These are phyloP conservation scores for Pseudomugil gertrudae DNA, from an alignment of 2,797 vertebrate genomes.

Conservation along the genomic window DNA sequence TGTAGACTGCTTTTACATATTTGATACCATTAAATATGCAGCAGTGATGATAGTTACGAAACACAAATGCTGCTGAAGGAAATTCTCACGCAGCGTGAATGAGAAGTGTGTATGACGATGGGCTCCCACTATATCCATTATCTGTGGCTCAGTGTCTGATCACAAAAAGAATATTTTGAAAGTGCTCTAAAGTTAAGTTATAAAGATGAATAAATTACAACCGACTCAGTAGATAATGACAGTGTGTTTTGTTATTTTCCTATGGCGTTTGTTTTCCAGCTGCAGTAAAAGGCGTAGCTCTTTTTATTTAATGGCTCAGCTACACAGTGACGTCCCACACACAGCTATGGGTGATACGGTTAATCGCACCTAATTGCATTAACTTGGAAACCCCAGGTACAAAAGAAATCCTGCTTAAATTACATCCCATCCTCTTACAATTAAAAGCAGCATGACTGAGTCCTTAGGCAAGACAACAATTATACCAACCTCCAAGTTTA, in stretches of 20 bases:
- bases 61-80: neutral
- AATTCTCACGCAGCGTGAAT: neutral
- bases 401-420: slow-evolving; percentile 47
- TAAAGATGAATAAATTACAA: no score
- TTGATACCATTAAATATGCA: slow-evolving; percentile 4
- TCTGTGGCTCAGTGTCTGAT: neutral
- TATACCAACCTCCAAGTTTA: slow-evolving; percentile 21
- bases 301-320: slow-evolving; percentile 3
- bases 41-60: neutral
- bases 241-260: neutral
- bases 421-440: slow-evolving; percentile 40
- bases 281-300: slow-evolving; percentile 3
- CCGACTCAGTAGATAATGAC: neutral
- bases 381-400: slow-evolving; percentile 49
- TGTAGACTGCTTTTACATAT: neutral
- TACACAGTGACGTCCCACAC: slow-evolving; percentile 17
- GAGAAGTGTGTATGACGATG: slow-evolving; percentile 7
- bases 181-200: neutral
- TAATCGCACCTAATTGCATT: slow-evolving; percentile 51
- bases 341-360: slow-evolving; percentile 34
- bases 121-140: neutral
- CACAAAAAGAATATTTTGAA: neutral
- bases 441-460: slow-evolving; percentile 41
- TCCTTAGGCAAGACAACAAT: slow-evolving; percentile 28
- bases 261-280: slow-evolving; percentile 4